Percentiles rank a stretch among this genome's conserved stretches.
Evolutionary conservation across 2,797 vertebrate species (phyloP).

Genomic region (Phalanger gymnotis): DNA sequence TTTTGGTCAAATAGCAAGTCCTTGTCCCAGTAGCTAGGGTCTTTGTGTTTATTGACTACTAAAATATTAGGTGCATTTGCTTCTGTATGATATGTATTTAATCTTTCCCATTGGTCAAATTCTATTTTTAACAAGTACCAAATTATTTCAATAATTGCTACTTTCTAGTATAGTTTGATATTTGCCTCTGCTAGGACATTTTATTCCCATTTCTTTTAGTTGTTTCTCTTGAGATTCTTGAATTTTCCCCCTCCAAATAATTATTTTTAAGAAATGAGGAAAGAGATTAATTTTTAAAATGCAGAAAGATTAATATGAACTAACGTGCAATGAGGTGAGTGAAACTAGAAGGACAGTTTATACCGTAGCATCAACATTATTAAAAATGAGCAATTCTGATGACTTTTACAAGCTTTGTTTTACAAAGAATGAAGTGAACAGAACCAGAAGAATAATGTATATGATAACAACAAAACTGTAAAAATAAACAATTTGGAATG

Average conservation of each 20-base stretch:
- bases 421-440: neutral
- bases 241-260: neutral
- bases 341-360: neutral
- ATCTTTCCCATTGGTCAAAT: neutral
- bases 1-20: neutral
- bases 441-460: neutral
- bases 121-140: neutral
- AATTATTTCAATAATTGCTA: neutral
- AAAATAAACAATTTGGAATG: neutral
- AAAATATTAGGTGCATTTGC: neutral
- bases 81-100: neutral
- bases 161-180: neutral
- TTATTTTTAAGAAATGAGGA: neutral
- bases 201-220: neutral
- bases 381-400: neutral
- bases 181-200: neutral
- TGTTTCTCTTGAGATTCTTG: neutral
- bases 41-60: neutral
- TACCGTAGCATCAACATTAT: neutral
- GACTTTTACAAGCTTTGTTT: too few species aligned
- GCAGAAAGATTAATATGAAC: neutral
- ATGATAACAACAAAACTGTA: neutral
- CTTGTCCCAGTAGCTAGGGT: neutral
- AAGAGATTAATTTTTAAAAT: neutral
- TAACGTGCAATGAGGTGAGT: neutral